Conservation (phyloP, 2,797 vertebrate genomes). For the Tolypeutes matacus region DNA sequence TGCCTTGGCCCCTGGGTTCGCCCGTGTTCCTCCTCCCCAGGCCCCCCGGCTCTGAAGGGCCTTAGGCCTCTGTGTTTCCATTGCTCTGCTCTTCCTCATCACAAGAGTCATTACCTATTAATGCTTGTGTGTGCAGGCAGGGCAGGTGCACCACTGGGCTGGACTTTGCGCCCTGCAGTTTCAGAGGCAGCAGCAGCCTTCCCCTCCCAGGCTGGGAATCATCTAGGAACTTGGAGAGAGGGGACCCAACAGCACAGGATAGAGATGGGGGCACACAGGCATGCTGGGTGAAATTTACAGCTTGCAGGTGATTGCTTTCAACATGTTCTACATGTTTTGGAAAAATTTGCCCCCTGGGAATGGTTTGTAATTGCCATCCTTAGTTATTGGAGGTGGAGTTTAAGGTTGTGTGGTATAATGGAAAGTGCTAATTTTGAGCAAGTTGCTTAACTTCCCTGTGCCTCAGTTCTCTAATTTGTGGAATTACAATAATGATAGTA, state of each 20-base stretch:
- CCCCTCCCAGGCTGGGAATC: neutral
- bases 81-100: neutral
- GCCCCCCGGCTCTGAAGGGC: neutral
- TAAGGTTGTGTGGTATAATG: neutral
- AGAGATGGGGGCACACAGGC: neutral
- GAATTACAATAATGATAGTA: neutral
- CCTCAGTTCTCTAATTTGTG: neutral
- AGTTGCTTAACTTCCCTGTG: slow-evolving; percentile 34
- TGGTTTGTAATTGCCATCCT: slow-evolving; percentile 12
- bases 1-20: neutral
- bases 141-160: neutral
- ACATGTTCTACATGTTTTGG: neutral
- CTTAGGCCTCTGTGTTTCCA: neutral
- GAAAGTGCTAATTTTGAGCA: slow-evolving; percentile 6
- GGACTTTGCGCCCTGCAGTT: slow-evolving; percentile 77
- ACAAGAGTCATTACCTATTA: slow-evolving; percentile 72
- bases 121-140: slow-evolving; percentile 29
- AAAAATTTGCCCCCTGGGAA: neutral
- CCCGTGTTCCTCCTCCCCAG: neutral
- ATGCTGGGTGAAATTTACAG: neutral
- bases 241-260: neutral
- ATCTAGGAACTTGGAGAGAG: neutral
- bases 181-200: neutral
- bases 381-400: neutral
- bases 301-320: neutral